phyloP scores from a whole-genome alignment of 2,113 vertebrate genomes.

The Hylia prasina region DNA sequence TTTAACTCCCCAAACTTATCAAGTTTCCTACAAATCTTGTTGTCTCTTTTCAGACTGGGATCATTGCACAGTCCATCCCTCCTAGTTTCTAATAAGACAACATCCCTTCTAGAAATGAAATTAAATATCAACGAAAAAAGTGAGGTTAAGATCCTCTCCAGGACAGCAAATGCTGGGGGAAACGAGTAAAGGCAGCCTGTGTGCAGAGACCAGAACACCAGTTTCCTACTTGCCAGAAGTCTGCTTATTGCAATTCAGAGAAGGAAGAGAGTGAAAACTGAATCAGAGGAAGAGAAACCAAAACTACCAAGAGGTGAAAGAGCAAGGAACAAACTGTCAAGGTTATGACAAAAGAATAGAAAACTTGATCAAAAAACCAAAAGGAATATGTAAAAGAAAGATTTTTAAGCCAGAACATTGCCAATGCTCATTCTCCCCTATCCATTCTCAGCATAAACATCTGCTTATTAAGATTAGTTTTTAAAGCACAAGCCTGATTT shows the following conservation, averaged over 20 bases:
- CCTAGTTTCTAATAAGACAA: neutral
- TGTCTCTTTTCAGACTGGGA: neutral
- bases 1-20: neutral
- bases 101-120: neutral
- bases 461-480: neutral
- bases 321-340: neutral
- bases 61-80: neutral
- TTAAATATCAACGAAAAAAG: neutral
- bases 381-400: neutral
- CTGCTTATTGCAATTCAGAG: neutral
- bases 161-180: neutral
- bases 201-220: neutral
- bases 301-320: neutral
- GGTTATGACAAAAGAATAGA: neutral
- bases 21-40: neutral
- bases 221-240: neutral
- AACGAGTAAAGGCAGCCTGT: neutral
- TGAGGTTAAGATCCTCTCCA: neutral
- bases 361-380: neutral
- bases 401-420: neutral
- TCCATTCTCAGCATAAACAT: neutral
- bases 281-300: conserved; percentile 24
- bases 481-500: neutral
- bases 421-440: neutral
- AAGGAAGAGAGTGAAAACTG: neutral